A percentile compares a stretch with the other conserved stretches of the same genome.
Conservation (phyloP, 53 echinoderm and acorn worm species). For the Holothuria scabra region DNA sequence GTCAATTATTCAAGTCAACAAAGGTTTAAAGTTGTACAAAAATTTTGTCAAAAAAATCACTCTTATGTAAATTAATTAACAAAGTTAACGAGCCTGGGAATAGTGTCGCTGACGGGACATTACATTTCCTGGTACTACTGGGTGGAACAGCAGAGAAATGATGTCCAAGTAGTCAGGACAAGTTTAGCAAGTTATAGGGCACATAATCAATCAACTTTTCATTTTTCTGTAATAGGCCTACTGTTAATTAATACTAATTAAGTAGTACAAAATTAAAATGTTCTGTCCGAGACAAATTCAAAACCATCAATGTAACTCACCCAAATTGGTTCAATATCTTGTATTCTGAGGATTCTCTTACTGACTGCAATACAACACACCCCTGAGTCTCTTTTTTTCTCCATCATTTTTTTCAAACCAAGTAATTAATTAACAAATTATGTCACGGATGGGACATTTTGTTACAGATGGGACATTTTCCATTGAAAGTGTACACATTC, state of each 20-base stretch:
- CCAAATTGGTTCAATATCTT: no score
- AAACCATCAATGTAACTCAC: not conserved
- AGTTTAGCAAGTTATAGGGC: not conserved
- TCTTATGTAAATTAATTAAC: not conserved
- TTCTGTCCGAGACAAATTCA: not conserved
- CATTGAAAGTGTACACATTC: no score
- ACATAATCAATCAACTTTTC: not conserved
- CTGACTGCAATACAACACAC: no score
- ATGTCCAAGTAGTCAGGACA: constrained; percentile 2
- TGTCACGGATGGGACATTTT: no score
- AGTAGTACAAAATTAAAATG: not conserved
- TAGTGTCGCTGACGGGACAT: constrained; percentile 8
- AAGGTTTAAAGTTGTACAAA: not conserved
- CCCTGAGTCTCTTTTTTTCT: no score
- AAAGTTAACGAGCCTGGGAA: not conserved
- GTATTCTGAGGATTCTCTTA: no score
- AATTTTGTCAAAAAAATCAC: not conserved
- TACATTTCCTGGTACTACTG: not conserved
- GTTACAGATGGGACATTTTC: no score
- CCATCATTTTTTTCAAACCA: no score
- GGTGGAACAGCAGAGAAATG: not conserved
- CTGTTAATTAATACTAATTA: constrained; percentile 4
- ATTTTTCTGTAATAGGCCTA: not conserved
- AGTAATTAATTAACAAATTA: no score
- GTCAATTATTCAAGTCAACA: not conserved